Evolutionary conservation across 2,113 vertebrate genomes (phyloP).

Genomic region (Cyphomyrus discorhynchus): DNA sequence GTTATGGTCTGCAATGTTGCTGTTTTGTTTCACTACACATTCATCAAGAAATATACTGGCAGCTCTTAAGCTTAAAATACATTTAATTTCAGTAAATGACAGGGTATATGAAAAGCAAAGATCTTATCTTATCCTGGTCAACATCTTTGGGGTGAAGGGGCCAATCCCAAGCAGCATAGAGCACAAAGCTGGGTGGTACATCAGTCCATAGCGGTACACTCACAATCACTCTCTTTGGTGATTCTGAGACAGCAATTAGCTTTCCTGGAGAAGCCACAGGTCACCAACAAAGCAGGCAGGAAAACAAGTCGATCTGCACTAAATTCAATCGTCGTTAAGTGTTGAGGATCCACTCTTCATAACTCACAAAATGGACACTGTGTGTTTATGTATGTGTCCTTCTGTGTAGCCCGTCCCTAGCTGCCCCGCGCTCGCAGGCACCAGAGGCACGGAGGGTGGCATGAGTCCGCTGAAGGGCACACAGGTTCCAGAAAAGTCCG

Average conservation of each 20-base stretch:
- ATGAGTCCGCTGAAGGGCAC: background rate
- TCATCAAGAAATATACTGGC: background rate
- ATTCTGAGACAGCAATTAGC: background rate
- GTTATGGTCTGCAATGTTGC: background rate
- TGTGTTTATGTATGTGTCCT: background rate
- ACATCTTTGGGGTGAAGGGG: background rate
- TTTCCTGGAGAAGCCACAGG: background rate
- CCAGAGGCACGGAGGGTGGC: background rate
- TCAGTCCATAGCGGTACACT: background rate
- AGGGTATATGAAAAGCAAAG: background rate
- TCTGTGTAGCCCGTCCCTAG: background rate
- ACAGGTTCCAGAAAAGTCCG: background rate
- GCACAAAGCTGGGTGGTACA: background rate
- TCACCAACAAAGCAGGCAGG: background rate
- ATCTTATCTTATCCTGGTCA: background rate
- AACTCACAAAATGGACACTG: background rate
- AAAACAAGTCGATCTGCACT: background rate
- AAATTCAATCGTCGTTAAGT: background rate
- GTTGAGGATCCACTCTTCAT: background rate
- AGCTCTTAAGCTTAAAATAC: background rate
- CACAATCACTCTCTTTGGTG: background rate
- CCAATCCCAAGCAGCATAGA: background rate
- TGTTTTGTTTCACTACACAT: background rate
- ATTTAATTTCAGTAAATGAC: background rate
- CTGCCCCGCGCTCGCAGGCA: background rate